These are phyloP conservation scores for Drepanosiphum platanoidis DNA, from an alignment of 2,888 invertebrate genomes.

Conservation along the genomic window DNA sequence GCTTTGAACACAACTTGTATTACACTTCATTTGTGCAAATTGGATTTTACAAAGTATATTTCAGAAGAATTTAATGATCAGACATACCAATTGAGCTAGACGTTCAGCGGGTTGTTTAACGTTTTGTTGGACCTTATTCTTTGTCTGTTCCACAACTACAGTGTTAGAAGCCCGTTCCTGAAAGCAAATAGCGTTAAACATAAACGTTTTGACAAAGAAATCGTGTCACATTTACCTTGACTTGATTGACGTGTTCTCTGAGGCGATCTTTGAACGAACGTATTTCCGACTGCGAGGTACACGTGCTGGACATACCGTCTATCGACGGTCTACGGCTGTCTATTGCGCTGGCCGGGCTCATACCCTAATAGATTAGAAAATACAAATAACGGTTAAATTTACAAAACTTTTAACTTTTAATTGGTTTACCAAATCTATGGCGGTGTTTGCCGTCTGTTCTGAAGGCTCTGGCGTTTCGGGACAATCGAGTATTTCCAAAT, in stretches of 20 bases:
- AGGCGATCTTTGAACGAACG: slow-evolving; percentile 68
- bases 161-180: slow-evolving; percentile 66
- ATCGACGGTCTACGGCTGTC: slow-evolving; percentile 63
- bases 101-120: slow-evolving; percentile 61
- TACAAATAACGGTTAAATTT: too few species aligned
- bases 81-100: slow-evolving; percentile 41
- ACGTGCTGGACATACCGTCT: slow-evolving; percentile 63
- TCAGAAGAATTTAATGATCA: too few species aligned
- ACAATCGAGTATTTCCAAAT: slow-evolving; percentile 52
- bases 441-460: slow-evolving; percentile 19
- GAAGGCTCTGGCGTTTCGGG: background rate
- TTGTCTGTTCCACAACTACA: slow-evolving; percentile 64
- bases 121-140: slow-evolving; percentile 62
- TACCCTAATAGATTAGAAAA: slow-evolving; percentile 16
- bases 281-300: slow-evolving; percentile 65
- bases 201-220: too few species aligned
- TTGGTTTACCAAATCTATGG: slow-evolving; percentile 28
- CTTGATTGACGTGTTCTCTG: slow-evolving; percentile 67
- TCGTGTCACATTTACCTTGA: slow-evolving; percentile 65
- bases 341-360: slow-evolving; percentile 39
- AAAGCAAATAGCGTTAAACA: slow-evolving; percentile 24
- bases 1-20: too few species aligned
- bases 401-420: background rate
- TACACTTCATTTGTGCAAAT: too few species aligned
- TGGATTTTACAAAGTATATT: background rate